These are phyloP conservation scores for Epinotia bilunana DNA, from an alignment of 2,888 invertebrate genomes.

Conservation along the genomic window DNA sequence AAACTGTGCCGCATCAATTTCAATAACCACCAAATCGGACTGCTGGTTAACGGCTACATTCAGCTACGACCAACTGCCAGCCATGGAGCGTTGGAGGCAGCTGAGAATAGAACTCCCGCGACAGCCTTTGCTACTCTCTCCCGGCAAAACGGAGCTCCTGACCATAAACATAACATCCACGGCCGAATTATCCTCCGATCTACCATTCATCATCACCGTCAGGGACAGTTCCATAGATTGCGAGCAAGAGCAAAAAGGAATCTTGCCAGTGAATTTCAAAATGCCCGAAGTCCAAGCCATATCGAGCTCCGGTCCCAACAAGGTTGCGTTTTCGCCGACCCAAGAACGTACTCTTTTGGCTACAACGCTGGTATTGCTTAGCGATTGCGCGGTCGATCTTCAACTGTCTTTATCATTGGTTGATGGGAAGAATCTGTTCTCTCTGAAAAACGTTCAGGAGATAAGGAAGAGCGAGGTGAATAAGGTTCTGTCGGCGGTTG, in stretches of 20 bases:
- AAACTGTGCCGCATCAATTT: slow-evolving; percentile 60
- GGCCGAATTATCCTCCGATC: slow-evolving; percentile 59
- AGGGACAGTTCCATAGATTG: slow-evolving; percentile 70
- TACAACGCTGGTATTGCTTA: slow-evolving; percentile 71
- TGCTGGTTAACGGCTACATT: slow-evolving; percentile 75
- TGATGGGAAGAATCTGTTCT: slow-evolving; percentile 66
- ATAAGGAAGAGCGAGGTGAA: slow-evolving; percentile 72
- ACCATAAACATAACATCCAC: slow-evolving; percentile 68
- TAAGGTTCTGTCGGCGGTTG: slow-evolving; percentile 67
- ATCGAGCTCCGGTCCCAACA: slow-evolving; percentile 72
- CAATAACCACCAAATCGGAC: slow-evolving; percentile 67
- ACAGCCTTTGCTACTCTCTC: slow-evolving; percentile 69
- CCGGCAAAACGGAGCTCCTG: slow-evolving; percentile 69
- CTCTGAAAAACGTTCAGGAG: slow-evolving; percentile 71
- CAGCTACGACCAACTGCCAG: slow-evolving; percentile 62
- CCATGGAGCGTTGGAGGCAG: slow-evolving; percentile 54
- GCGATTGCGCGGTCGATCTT: slow-evolving; percentile 72
- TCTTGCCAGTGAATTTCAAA: slow-evolving; percentile 64
- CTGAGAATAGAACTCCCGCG: slow-evolving; percentile 71
- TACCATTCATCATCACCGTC: slow-evolving; percentile 64
- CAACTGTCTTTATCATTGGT: slow-evolving; percentile 66
- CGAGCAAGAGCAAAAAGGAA: slow-evolving; percentile 64
- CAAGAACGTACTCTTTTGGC: slow-evolving; percentile 60
- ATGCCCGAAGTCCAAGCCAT: slow-evolving; percentile 73
- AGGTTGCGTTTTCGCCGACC: slow-evolving; percentile 65